Conservation (phyloP, 2,888 invertebrate species). For the Laothoe populi region DNA sequence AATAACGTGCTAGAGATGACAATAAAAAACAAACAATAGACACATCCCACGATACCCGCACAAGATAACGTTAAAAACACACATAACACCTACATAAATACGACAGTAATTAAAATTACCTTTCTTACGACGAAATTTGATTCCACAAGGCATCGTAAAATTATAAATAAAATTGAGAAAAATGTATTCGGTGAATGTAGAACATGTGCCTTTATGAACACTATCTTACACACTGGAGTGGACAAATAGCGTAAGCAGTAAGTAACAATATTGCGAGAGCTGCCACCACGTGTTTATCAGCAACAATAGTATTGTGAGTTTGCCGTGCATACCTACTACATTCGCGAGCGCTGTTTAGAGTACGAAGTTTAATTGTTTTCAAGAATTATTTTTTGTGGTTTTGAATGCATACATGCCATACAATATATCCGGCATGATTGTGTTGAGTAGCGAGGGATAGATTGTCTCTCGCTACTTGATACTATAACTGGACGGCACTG, state of each 20-base stretch:
- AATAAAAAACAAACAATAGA: constrained; percentile 18
- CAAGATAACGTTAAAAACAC: constrained; percentile 12
- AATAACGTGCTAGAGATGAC: constrained; percentile 16
- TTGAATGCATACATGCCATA: no score
- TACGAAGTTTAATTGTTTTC: neutral
- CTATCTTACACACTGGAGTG: constrained; percentile 73
- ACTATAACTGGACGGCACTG: no score
- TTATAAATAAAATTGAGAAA: constrained; percentile 41
- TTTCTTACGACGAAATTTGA: constrained; percentile 63
- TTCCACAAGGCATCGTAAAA: constrained; percentile 61
- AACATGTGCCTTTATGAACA: constrained; percentile 66
- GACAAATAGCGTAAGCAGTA: constrained; percentile 62
- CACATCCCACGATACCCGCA: neutral
- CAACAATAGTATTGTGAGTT: constrained; percentile 23
- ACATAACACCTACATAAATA: constrained; percentile 1
- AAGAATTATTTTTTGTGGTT: neutral
- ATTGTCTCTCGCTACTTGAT: no score
- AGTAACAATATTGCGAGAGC: constrained; percentile 52
- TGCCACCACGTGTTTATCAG: constrained; percentile 73
- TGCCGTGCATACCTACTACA: constrained; percentile 15
- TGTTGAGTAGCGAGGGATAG: no score
- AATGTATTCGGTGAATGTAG: constrained; percentile 47
- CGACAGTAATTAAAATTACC: constrained; percentile 47
- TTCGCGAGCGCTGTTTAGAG: neutral
- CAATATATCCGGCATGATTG: no score